Evolutionary conservation across 2,113 vertebrate species (phyloP).

Genomic region (Pseudopipra pipra): DNA sequence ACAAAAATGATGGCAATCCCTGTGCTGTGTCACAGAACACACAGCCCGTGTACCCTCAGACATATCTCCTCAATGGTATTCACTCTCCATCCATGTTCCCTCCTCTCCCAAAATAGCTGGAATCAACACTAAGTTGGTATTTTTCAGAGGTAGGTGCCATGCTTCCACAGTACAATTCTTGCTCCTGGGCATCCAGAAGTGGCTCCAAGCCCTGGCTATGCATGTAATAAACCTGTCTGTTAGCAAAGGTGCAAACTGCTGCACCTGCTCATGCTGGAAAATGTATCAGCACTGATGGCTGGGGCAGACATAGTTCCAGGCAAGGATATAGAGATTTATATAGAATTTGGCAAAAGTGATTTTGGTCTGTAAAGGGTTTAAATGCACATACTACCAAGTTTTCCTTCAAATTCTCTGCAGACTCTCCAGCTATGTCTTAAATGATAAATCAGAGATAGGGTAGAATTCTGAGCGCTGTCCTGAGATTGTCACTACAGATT

Average conservation of each 20-base stretch:
- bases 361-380: neutral
- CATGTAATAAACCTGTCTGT: neutral
- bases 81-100: neutral
- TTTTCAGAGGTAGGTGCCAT: neutral
- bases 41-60: neutral
- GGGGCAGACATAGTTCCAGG: neutral
- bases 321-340: neutral
- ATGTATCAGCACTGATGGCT: neutral
- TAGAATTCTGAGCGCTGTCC: neutral
- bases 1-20: fast-evolving
- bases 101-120: neutral
- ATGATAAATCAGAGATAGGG: slow-evolving; percentile 14
- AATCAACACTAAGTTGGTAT: neutral
- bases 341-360: neutral
- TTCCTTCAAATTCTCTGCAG: slow-evolving; percentile 1
- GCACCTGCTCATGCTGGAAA: neutral
- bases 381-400: neutral
- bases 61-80: neutral
- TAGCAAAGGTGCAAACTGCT: neutral
- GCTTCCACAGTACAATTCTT: neutral
- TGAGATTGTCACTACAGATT: slow-evolving; percentile 38
- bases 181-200: neutral
- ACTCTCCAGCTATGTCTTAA: neutral
- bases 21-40: neutral
- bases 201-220: neutral